Conservation (phyloP, 2,797 vertebrate genomes). For the Chiropotes sagulatus region DNA sequence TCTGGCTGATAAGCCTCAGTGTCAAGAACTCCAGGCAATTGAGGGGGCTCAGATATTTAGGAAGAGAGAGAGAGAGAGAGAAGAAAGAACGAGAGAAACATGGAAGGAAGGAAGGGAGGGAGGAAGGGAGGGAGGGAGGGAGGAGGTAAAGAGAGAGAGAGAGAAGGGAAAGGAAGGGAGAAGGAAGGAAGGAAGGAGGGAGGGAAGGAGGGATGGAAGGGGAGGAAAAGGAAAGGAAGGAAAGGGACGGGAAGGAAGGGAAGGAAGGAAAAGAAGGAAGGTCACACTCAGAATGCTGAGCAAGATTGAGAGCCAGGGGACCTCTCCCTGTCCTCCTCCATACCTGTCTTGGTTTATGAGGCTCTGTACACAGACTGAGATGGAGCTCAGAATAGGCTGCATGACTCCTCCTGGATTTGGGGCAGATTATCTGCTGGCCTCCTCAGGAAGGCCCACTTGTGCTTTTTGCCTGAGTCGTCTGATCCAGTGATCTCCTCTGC, state of each 20-base stretch:
- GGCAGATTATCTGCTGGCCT: not conserved
- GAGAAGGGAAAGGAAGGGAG: too few relatives aligned
- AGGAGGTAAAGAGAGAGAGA: too few relatives aligned
- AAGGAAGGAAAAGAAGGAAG: not conserved
- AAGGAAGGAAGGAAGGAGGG: too few relatives aligned
- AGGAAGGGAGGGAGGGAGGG: too few relatives aligned
- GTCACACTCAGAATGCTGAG: not conserved
- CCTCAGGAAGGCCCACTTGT: not conserved
- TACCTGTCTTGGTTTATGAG: not conserved
- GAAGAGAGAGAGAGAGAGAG: not conserved
- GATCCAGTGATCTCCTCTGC: not conserved
- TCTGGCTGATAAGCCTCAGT: not conserved
- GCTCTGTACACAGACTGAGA: not conserved
- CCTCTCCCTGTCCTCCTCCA: rapidly evolving
- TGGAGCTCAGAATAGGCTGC: not conserved
- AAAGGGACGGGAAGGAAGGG: rapidly evolving
- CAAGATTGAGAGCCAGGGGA: not conserved
- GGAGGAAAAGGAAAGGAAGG: too few relatives aligned
- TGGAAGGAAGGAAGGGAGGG: too few relatives aligned
- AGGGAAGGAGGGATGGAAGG: too few relatives aligned
- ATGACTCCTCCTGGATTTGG: not conserved
- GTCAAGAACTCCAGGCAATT: not conserved
- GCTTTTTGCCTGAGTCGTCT: not conserved
- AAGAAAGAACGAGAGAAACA: too few relatives aligned
- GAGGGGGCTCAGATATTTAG: not conserved